Conservation (phyloP, 2,113 vertebrate species). For the Halcyon senegalensis region DNA sequence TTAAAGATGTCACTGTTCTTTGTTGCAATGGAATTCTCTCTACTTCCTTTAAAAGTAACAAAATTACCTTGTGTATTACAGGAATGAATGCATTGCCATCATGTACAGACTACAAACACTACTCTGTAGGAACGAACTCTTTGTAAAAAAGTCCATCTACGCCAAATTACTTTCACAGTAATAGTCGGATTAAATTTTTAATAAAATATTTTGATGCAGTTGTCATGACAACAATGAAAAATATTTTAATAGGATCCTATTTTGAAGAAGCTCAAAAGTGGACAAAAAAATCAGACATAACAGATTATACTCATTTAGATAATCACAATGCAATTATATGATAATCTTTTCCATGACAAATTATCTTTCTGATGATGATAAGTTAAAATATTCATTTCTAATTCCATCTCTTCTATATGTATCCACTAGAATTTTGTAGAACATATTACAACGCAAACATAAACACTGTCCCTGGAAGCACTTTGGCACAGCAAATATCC, state of each 20-base stretch:
- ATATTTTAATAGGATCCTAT: neutral
- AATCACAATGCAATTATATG: slow-evolving; percentile 11
- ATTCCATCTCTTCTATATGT: neutral
- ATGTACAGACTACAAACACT: neutral
- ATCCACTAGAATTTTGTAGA: neutral
- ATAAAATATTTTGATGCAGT: neutral
- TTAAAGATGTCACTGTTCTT: neutral
- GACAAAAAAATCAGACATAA: slow-evolving; percentile 17
- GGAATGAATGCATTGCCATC: neutral
- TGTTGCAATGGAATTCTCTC: neutral
- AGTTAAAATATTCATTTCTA: slow-evolving; percentile 2
- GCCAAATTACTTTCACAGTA: neutral
- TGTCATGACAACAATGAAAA: neutral
- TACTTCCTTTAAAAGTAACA: neutral
- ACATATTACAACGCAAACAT: neutral
- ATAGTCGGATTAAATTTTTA: neutral
- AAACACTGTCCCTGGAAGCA: neutral
- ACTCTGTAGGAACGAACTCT: neutral
- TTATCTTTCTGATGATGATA: neutral
- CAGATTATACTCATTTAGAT: neutral
- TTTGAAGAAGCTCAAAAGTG: neutral
- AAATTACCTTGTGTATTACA: neutral
- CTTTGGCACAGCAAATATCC: neutral
- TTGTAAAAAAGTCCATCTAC: neutral
- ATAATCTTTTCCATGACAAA: neutral